Base-by-base conservation (phyloP, 2,797 vertebrate species). In the Echeneis naucrates region DNA sequence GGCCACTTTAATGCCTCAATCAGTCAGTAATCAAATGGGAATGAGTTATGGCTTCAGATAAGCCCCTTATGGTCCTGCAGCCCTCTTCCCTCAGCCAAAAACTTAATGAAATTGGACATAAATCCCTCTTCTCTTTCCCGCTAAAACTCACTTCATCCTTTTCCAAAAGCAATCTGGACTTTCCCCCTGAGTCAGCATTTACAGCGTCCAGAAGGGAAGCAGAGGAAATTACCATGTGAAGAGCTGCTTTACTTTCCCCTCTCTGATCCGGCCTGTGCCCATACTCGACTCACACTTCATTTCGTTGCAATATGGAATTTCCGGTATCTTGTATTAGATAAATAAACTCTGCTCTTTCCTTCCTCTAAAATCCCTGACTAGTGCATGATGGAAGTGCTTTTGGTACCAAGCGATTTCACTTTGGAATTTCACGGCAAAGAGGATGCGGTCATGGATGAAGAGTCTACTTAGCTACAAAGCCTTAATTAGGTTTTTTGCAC, bases 151-250 rank as follows among this genome's bases (percentile, higher is more conserved):
- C 66, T 74, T 89, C 82, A 91, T 90, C 78, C 77, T 50, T 60
- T 80, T 86, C 80, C 84, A 85, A 88, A 90, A 90, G 82, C 85
- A 91, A 90, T 88, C 85, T 88, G 74, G 75, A 89, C 85, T 87
- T 81, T 86, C 44, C 82, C 79, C 82, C 78, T 78, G 87, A 91
- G 77, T 92, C 90, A 91, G 90, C 91, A 78, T 64, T 84, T 64
- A 5, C 45, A 23, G 73, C n/a, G 48, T 83, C 80, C 84, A 66
- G 72, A 52, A 84, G 75, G 51, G 80, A 63, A 87, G 72, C 81
- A 9, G 45, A 52, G 77, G 70, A 87, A 85, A 90, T 91, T 75
- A 87, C 57, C 73, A 85, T 81, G 63, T 77, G 81, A 85, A 78
- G 84, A 82, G 78, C 81, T 32, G 65, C 83, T 85, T 76, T 62